These are phyloP conservation scores for Anhinga rufa DNA, from an alignment of 2,113 vertebrate species.

Conservation along the genomic window DNA sequence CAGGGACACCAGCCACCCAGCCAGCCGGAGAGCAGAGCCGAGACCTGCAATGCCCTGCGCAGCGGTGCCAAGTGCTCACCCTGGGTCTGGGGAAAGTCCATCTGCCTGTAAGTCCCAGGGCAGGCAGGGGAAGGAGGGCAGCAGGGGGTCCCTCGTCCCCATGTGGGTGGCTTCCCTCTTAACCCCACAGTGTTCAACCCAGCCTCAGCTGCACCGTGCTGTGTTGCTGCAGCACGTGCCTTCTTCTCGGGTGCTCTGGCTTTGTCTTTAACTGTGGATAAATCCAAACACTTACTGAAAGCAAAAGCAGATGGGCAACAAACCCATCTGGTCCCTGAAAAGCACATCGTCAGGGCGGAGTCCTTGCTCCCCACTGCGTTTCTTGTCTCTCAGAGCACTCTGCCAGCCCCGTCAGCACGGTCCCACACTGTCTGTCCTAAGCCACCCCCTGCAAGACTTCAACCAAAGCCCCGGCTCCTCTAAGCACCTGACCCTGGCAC, in stretches of 20 bases:
- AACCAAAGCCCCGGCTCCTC: background rate
- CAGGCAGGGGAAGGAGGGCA: background rate
- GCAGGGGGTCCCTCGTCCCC: fast-evolving
- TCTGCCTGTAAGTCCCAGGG: background rate
- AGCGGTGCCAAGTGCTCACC: background rate
- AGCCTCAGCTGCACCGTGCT: background rate
- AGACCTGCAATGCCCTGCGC: background rate
- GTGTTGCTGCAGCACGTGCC: background rate
- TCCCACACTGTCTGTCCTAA: background rate
- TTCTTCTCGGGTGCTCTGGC: background rate
- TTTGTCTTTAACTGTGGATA: background rate
- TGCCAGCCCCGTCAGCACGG: fast-evolving
- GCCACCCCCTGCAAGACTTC: background rate
- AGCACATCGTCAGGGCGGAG: fast-evolving
- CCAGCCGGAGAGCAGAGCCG: background rate
- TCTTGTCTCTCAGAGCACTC: background rate
- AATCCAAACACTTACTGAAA: background rate
- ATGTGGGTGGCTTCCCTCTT: fast-evolving
- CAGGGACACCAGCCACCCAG: background rate
- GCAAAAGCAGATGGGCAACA: background rate
- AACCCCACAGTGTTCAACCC: background rate
- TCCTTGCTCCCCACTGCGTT: fast-evolving
- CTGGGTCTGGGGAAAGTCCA: background rate
- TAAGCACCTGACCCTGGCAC: background rate
- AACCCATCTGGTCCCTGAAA: background rate